Conservation (phyloP, 2,797 vertebrate species). For the Neosilurus mollespiculum region DNA sequence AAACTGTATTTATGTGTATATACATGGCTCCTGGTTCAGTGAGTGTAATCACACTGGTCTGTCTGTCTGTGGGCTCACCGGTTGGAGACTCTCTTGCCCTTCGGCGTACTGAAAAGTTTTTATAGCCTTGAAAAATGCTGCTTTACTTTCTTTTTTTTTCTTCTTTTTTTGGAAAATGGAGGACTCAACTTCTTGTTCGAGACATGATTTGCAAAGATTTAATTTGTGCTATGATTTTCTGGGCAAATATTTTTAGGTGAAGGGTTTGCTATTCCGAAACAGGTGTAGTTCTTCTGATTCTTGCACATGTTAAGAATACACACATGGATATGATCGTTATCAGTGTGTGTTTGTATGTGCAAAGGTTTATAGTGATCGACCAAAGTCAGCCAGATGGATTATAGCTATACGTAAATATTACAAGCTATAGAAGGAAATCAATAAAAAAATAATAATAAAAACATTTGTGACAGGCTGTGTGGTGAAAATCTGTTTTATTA, state of each 20-base stretch:
- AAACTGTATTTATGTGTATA: constrained; percentile 71
- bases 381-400: constrained; percentile 34
- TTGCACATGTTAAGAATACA: constrained; percentile 51
- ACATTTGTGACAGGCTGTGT: constrained; percentile 15
- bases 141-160: constrained; percentile 47
- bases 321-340: constrained; percentile 52
- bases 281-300: constrained; percentile 46
- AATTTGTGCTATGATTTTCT: constrained; percentile 40
- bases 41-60: constrained; percentile 68
- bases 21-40: constrained; percentile 63
- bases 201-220: constrained; percentile 42
- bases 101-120: constrained; percentile 43
- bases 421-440: constrained; percentile 7
- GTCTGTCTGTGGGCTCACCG: constrained; percentile 47
- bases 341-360: constrained; percentile 55
- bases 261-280: constrained; percentile 43
- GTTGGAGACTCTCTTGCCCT: constrained; percentile 44
- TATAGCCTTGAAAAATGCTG: constrained; percentile 63
- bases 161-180: constrained; percentile 26
- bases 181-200: constrained; percentile 52
- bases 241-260: constrained; percentile 38
- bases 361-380: constrained; percentile 32
- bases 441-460: constrained; percentile 5
- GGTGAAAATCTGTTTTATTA: neutral
- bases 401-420: constrained; percentile 15